Conservation (phyloP, 2,113 vertebrate species). For the Ranitomeya imitator region DNA sequence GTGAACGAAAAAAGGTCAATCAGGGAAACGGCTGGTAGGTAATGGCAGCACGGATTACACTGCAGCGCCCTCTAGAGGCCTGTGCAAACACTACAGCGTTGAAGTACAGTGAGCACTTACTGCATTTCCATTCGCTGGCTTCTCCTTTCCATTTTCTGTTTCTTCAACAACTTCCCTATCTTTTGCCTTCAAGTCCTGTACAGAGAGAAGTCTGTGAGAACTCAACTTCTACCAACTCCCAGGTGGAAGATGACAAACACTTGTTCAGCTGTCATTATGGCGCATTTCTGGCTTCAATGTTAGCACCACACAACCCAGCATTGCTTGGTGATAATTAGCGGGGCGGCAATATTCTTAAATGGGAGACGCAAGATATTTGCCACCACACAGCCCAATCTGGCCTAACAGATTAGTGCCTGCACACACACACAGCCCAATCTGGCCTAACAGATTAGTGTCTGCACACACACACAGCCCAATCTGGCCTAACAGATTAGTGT, state of each 20-base stretch:
- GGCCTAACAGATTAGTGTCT: no score
- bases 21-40: neutral
- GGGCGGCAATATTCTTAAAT: no score
- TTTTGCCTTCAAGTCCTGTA: slow-evolving; percentile 94
- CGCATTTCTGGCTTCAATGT: no score
- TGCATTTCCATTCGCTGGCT: slow-evolving; percentile 89
- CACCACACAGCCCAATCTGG: no score
- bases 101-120: slow-evolving; percentile 71
- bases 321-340: no score
- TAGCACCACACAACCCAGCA: no score
- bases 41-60: neutral
- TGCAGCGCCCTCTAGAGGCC: neutral
- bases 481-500: no score
- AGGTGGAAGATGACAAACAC: neutral
- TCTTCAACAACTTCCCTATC: slow-evolving; percentile 93
- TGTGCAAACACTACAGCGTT: neutral
- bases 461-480: no score
- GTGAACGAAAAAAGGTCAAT: neutral
- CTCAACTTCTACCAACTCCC: neutral
- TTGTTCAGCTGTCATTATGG: no score
- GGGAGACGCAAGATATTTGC: no score
- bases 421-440: no score
- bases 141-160: slow-evolving; percentile 91
- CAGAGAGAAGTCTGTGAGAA: neutral
- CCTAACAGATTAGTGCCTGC: no score